These are phyloP conservation scores for Ceyx melanurus DNA, from an alignment of 2,113 vertebrate species.

Conservation along the genomic window DNA sequence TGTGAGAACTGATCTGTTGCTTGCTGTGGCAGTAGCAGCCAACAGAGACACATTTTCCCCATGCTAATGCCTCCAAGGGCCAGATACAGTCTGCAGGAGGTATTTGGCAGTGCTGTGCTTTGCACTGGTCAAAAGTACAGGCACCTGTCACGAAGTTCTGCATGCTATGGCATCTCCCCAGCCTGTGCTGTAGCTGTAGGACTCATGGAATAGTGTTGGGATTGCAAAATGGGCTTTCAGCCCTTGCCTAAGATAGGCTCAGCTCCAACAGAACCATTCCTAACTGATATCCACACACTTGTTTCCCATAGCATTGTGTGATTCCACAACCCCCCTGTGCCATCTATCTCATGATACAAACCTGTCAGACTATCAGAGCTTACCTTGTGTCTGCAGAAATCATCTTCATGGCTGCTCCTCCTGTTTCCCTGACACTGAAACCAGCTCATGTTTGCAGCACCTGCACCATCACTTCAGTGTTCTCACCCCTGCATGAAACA, in stretches of 20 bases:
- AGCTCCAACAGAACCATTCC: background rate
- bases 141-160: background rate
- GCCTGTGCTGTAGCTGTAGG: background rate
- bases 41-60: background rate
- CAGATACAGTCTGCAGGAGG: background rate
- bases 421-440: background rate
- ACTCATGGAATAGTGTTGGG: background rate
- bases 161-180: background rate
- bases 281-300: background rate
- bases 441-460: background rate
- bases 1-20: background rate
- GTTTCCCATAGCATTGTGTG: background rate
- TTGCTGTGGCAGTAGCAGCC: background rate
- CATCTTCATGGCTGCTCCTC: background rate
- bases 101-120: background rate
- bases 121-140: background rate
- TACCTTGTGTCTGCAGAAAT: background rate
- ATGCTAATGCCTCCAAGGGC: background rate
- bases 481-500: background rate
- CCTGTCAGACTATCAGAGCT: background rate
- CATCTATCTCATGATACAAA: background rate
- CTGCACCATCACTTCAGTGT: rapidly evolving
- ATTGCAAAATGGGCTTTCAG: background rate
- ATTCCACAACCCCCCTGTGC: background rate
- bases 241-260: background rate